These are phyloP conservation scores for Cossypha heuglini DNA, from an alignment of 2,797 vertebrate species.

Conservation along the genomic window DNA sequence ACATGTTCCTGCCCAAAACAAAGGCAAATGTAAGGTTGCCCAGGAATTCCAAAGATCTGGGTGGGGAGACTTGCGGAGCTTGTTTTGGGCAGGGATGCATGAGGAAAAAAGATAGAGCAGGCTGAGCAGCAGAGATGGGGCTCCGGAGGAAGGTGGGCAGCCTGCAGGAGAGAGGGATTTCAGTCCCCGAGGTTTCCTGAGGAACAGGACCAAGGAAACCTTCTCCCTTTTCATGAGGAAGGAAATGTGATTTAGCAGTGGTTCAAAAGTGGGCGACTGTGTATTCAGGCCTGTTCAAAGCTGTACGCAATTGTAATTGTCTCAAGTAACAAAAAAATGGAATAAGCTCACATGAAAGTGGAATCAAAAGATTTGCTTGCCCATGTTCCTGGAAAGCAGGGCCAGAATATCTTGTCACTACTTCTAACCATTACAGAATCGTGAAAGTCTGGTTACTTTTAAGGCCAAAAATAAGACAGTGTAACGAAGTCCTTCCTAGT, in stretches of 20 bases:
- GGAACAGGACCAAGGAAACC: neutral
- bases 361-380: neutral
- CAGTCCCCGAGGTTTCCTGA: rapidly evolving
- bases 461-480: neutral
- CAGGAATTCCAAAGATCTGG: slow-evolving; percentile 63
- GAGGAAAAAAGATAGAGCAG: neutral
- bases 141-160: neutral
- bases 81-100: slow-evolving; percentile 46
- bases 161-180: neutral
- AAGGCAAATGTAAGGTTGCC: slow-evolving; percentile 34
- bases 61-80: slow-evolving; percentile 35
- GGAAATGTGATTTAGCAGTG: neutral
- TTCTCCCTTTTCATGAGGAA: neutral
- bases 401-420: neutral
- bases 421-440: neutral
- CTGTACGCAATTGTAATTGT: rapidly evolving
- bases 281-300: neutral
- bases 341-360: neutral
- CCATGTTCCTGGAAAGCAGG: neutral
- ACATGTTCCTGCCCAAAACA: slow-evolving; percentile 53
- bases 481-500: neutral
- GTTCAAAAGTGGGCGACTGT: neutral
- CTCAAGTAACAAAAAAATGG: neutral
- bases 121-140: neutral
- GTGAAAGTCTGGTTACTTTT: neutral